Evolutionary conservation across 2,797 vertebrate genomes (phyloP), one percentile per base, ranked within the genome.

Genomic region (Sebastes diaconus): DNA sequence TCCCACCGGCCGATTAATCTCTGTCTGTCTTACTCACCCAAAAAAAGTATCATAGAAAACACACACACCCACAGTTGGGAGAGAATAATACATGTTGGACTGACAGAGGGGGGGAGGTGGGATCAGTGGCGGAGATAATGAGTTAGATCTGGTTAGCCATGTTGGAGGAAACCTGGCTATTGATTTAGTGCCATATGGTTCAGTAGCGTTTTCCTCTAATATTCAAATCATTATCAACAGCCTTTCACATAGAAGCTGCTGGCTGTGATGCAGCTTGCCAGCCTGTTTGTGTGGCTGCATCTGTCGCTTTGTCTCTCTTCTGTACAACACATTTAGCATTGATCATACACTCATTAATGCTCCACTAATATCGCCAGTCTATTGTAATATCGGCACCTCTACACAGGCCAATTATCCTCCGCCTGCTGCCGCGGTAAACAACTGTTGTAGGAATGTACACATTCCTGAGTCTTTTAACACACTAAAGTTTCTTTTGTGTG

Each of bases 271-370:
- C 55, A 42, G 64, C 54, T 7, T 10, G 54, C 22, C 69, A 67
- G 85, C 59, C 67, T 78, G 73, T 46, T 72, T 73, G 36, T 75
- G 69, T 12, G 34, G 71, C 72, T 74, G 69, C 66, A 46, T 83
- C 67, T 76, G 79, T 73, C 22, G 81, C 75, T 76, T 73, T 76
- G 73, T 76, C 57, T 77, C 69, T 63, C 39, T 54, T 55, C 59
- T 77, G 61, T 64, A 10, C 50, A 75, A 69, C 74, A 67, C 67
- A 81, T 78, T 84, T 61, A 84, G 66, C 74, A 63, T 63, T 57
- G 83, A 90, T 83, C 70, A 75, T 66, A 68, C 18, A 22, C 76
- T 77, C 76, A 83, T 75, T 68, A 80, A 34, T 46, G 67, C 68
- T 79, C 66, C 7, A 50, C 68, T 68, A 34, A 63, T 73, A 73